A percentile compares a stretch with the other conserved stretches of the same genome.
Evolutionary conservation across 2,113 vertebrate species (phyloP).

Genomic region (Pagrus major): DNA sequence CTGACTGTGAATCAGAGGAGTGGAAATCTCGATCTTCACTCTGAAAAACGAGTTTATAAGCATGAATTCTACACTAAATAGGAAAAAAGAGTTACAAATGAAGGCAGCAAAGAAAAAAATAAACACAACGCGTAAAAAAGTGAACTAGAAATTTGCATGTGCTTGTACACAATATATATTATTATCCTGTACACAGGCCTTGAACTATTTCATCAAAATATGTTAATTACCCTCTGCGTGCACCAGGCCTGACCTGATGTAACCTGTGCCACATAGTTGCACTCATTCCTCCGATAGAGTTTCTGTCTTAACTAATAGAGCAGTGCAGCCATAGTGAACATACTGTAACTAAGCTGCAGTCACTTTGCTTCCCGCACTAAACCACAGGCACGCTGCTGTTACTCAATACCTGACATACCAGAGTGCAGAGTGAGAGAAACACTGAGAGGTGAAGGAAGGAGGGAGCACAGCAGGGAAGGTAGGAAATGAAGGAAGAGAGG

Average conservation of each 20-base stretch:
- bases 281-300: slow-evolving; percentile 27
- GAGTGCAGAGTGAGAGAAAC: slow-evolving; percentile 28
- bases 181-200: background rate
- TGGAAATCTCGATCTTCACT: background rate
- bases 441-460: slow-evolving; percentile 8
- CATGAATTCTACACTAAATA: background rate
- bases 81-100: background rate
- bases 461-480: slow-evolving; percentile 9
- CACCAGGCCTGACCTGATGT: slow-evolving; percentile 5
- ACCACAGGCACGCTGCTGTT: slow-evolving; percentile 64
- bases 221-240: background rate
- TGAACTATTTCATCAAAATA: background rate
- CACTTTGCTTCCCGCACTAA: slow-evolving; percentile 24
- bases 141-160: background rate
- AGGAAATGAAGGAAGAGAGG: slow-evolving; percentile 6
- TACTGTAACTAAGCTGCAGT: slow-evolving; percentile 44
- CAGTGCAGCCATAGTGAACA: slow-evolving; percentile 56
- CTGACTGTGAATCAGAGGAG: background rate
- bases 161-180: background rate
- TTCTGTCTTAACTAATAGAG: slow-evolving; percentile 19
- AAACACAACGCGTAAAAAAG: background rate
- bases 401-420: slow-evolving; percentile 72
- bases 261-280: slow-evolving; percentile 25
- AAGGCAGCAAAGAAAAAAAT: background rate
- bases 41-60: background rate